phyloP scores from a whole-genome alignment of 2,797 vertebrate genomes.

The Sebastes variabilis region DNA sequence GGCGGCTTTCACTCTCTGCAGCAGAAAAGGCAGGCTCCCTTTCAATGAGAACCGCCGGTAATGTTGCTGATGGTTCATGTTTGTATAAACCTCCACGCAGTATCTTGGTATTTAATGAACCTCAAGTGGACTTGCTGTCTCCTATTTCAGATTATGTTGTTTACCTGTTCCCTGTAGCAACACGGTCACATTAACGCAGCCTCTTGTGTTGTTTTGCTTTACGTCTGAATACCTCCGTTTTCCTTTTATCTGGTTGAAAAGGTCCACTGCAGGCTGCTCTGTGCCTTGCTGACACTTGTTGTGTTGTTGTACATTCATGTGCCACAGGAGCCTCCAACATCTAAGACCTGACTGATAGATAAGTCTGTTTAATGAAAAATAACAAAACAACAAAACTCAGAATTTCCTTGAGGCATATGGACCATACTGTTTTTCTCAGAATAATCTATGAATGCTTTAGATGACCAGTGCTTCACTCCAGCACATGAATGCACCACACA shows the following conservation, averaged over 20 bases:
- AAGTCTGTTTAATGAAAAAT: not conserved
- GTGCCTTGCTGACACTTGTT: not conserved
- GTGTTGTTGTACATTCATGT: constrained; percentile 1
- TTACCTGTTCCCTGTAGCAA: not conserved
- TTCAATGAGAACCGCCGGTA: not conserved
- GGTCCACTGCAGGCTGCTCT: not conserved
- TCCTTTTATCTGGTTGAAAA: constrained; percentile 18
- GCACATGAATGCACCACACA: not conserved
- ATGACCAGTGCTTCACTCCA: not conserved
- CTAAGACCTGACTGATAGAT: not conserved
- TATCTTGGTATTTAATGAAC: constrained; percentile 4
- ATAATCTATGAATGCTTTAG: not conserved
- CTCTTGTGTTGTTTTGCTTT: not conserved
- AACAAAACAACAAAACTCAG: not conserved
- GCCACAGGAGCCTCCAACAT: not conserved
- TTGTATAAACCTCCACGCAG: not conserved
- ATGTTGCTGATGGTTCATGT: not conserved
- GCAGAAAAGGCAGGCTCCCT: not conserved
- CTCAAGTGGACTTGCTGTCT: not conserved
- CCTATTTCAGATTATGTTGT: not conserved
- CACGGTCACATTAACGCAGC: not conserved
- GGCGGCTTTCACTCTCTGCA: not conserved
- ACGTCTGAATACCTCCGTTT: not conserved
- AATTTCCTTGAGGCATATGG: not conserved
- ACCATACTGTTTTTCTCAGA: not conserved